Evolutionary conservation across 2,113 vertebrate species (phyloP).

Genomic region (Columbina picui): DNA sequence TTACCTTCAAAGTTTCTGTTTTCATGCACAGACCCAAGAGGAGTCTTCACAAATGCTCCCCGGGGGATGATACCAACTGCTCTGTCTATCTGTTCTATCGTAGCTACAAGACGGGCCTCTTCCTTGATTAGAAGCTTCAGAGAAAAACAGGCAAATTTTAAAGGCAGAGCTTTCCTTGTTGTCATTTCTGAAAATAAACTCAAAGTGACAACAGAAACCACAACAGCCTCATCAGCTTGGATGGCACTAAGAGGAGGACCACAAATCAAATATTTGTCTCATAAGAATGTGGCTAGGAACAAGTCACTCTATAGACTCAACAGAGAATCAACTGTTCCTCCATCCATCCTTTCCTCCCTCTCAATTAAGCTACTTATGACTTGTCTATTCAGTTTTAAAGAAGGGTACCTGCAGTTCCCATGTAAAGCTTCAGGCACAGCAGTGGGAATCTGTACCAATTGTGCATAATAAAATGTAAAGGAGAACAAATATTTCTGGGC

Average conservation of each 20-base stretch:
- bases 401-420: background rate
- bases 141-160: background rate
- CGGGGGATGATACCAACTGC: constrained; percentile 87
- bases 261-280: background rate
- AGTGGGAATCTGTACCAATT: background rate
- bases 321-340: background rate
- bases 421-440: background rate
- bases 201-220: background rate
- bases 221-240: background rate
- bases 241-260: background rate
- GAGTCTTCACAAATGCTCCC: constrained; percentile 86
- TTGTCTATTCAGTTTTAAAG: background rate
- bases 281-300: background rate
- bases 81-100: constrained; percentile 85
- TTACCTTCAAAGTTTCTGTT: constrained; percentile 92
- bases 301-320: background rate
- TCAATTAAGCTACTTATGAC: background rate
- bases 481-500: background rate
- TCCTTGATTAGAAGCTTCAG: constrained; percentile 80
- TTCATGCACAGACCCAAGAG: constrained; percentile 78
- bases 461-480: background rate
- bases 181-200: background rate
- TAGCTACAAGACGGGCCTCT: constrained; percentile 84
- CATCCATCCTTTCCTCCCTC: background rate
- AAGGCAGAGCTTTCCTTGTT: background rate